These are phyloP conservation scores for Cataglyphis altisquamis DNA, from an alignment of 2,888 invertebrate species.

Conservation along the genomic window DNA sequence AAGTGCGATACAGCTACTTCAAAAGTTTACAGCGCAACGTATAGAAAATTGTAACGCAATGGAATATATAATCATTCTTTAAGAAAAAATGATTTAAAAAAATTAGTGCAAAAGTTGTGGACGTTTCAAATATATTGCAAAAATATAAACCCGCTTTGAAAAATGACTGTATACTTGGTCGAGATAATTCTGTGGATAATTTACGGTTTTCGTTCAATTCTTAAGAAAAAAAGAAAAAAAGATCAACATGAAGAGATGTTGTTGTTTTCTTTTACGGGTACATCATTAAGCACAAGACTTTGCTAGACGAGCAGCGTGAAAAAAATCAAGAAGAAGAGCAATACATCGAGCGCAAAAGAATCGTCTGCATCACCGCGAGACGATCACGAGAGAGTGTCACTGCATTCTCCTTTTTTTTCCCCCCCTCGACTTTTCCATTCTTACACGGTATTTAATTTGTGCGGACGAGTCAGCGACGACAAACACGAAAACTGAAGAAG, in stretches of 20 bases:
- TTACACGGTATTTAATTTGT: conserved; percentile 49
- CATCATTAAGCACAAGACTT: conserved; percentile 13
- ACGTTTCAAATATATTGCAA: neutral
- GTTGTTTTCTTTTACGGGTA: conserved; percentile 4
- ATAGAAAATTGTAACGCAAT: neutral
- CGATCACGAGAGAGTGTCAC: conserved; percentile 24
- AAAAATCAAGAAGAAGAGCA: neutral
- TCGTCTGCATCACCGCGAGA: neutral
- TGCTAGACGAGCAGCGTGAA: neutral
- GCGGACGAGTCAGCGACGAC: conserved; percentile 13
- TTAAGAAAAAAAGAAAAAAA: neutral
- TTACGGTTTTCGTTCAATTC: neutral
- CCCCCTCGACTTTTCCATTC: neutral
- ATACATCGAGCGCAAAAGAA: conserved; percentile 19
- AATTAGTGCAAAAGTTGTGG: neutral
- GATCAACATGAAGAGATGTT: neutral
- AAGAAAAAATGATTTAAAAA: neutral
- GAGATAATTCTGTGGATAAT: neutral
- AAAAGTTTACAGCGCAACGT: neutral
- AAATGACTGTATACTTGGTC: neutral
- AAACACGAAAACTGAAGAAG: conserved; percentile 45
- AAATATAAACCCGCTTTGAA: neutral
- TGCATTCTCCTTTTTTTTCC: conserved; percentile 1
- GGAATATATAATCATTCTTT: neutral
- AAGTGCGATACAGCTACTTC: neutral